Evolutionary conservation across 2,113 vertebrate species (phyloP), one percentile per base, ranked within the genome.

Genomic region (Litocranius walleri): DNA sequence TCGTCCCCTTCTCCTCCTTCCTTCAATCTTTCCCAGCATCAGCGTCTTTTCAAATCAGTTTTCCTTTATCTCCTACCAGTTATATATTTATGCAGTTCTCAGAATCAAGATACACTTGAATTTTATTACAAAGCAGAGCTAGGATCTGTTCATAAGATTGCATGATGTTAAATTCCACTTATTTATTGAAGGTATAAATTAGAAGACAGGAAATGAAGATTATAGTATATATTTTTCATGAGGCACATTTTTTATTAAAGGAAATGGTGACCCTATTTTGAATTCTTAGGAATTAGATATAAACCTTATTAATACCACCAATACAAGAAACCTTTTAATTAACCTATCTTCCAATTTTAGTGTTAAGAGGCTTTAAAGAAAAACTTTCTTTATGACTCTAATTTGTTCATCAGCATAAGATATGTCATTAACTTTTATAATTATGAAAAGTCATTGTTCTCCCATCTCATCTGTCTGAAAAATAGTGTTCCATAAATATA

Each of bases 111-210:
- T 43, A 93, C 96, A 88, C 9, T 80, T 81, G 27, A 96, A 59
- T n/a, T 95, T 94, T 80, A 77, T 91, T 94, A 82, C 9, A 94
- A 97, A 97, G 14, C n/a, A 91, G 13, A 23, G 10, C 50, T 89
- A 89, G 29, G 15, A 74, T 81, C 88, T 74, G 61, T 45, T 90
- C n/a, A 81, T 45, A 80, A 89, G 50, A 82, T 10, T 96, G n/a
- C 23, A 71, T 92, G 40, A 61, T 87, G 30, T 94, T 57, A 84
- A 64, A 67, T 52, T 40, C 43, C 84, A 90, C 13, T 74, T 94
- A 89, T 52, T 56, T 94, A 59, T 43, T 36, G 36, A 97, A 93
- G 27, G 13, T 74, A 5, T 54, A 83, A 48, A 15, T 85, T 92
- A 50, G 59, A 94, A 7, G 27, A 78, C 29, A 85, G 48, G 40